Conservation (phyloP, 2,888 invertebrate species). For the Autographa pulchrina region DNA sequence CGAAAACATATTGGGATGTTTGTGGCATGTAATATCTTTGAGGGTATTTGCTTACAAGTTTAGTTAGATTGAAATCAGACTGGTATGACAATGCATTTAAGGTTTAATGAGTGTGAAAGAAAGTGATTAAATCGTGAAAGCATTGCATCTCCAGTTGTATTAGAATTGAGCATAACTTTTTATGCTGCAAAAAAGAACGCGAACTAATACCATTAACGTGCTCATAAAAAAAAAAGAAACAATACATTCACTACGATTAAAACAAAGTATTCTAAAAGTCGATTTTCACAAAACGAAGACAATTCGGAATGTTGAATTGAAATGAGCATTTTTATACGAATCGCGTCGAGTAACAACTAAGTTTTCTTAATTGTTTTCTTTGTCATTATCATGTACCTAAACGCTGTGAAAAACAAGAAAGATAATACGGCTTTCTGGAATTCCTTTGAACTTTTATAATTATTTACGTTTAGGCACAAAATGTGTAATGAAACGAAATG, state of each 20-base stretch:
- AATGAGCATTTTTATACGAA: constrained; percentile 29
- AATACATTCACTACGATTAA: constrained; percentile 14
- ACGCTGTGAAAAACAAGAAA: neutral
- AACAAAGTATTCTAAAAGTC: constrained; percentile 9
- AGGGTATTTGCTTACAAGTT: neutral
- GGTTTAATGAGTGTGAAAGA: no score
- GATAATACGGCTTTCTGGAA: neutral
- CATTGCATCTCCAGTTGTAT: neutral
- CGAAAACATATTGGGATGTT: constrained; percentile 29
- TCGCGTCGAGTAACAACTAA: constrained; percentile 24
- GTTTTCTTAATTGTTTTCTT: constrained; percentile 1
- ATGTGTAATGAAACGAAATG: neutral
- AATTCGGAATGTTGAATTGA: constrained; percentile 17
- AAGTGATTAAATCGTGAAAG: neutral
- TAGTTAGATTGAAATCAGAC: neutral
- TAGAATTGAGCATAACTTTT: neutral
- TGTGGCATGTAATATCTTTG: neutral
- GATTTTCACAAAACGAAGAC: constrained; percentile 14
- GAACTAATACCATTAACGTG: constrained; percentile 4
- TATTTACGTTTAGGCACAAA: neutral
- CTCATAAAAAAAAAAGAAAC: constrained; percentile 16
- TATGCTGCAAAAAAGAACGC: neutral
- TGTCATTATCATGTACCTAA: neutral
- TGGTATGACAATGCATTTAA: neutral
- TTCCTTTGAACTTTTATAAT: neutral